Evolutionary conservation across 2,797 vertebrate genomes (phyloP).

Genomic region (Corythornis leucogaster): DNA sequence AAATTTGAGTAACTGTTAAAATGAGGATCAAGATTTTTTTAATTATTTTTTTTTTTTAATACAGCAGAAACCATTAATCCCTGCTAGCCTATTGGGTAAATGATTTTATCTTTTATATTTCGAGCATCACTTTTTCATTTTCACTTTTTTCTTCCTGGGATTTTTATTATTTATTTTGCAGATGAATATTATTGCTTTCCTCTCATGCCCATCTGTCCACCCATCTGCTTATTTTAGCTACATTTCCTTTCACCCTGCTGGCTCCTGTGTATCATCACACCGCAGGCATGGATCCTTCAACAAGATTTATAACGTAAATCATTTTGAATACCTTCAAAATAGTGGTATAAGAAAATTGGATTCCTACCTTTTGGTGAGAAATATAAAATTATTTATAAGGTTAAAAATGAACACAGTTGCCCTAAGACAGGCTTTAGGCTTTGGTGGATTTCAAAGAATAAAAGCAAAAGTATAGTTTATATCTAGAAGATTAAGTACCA

Average conservation of each 20-base stretch:
- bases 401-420: slow-evolving; percentile 7
- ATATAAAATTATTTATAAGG: slow-evolving; percentile 43
- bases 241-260: slow-evolving; percentile 20
- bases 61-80: neutral
- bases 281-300: slow-evolving; percentile 52
- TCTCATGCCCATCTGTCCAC: slow-evolving; percentile 40
- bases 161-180: slow-evolving; percentile 19
- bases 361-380: slow-evolving; percentile 20
- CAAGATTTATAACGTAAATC: slow-evolving; percentile 21
- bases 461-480: neutral
- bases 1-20: neutral
- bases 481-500: neutral
- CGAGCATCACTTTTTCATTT: neutral
- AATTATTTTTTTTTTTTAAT: neutral
- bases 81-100: neutral
- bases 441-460: slow-evolving; percentile 7
- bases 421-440: neutral
- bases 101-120: neutral
- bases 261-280: neutral
- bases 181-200: slow-evolving; percentile 1
- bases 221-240: slow-evolving; percentile 43
- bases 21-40: neutral
- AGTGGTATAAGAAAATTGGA: slow-evolving; percentile 30
- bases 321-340: slow-evolving; percentile 42
- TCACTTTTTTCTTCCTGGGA: neutral